Evolutionary conservation across 2,113 vertebrate species (phyloP).

Genomic region (Cebidichthys violaceus): DNA sequence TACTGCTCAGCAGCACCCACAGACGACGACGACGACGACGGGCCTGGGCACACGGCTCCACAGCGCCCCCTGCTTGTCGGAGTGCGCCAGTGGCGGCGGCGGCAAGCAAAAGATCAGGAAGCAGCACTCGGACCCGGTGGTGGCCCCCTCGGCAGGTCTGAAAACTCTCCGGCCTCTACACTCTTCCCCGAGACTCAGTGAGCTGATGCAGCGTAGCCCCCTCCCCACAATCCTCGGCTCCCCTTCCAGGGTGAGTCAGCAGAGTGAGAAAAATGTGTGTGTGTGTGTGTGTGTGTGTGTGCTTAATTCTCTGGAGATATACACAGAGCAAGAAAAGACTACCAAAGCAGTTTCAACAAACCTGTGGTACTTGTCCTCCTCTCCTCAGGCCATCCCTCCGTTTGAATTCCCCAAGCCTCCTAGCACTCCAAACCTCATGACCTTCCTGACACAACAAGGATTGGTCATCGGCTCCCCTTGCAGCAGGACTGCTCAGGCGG

Average conservation of each 20-base stretch:
- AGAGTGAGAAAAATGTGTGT: not conserved
- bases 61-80: constrained; percentile 95
- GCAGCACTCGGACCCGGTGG: constrained; percentile 92
- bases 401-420: constrained; percentile 94
- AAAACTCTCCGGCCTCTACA: constrained; percentile 87
- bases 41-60: constrained; percentile 93
- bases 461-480: constrained; percentile 85
- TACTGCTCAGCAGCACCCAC: constrained; percentile 73
- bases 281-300: not conserved
- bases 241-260: constrained; percentile 89
- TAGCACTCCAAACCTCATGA: constrained; percentile 93
- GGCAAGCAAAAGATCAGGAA: constrained; percentile 92
- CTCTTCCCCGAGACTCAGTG: constrained; percentile 92
- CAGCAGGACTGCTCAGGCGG: constrained; percentile 89
- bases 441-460: constrained; percentile 91
- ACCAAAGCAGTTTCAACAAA: constrained; percentile 15
- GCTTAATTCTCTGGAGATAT: not conserved
- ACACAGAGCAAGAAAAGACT: not conserved
- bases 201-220: constrained; percentile 94
- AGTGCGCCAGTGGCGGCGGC: constrained; percentile 84
- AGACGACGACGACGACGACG: too few relatives aligned
- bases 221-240: constrained; percentile 96
- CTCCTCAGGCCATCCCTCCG: constrained; percentile 84
- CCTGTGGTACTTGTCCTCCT: not conserved
- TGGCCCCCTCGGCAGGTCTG: constrained; percentile 68